Evolutionary conservation across 1,140 invertebrate species (phyloP), one percentile per base, ranked within the genome.

Genomic region (Drosophila sechellia): DNA sequence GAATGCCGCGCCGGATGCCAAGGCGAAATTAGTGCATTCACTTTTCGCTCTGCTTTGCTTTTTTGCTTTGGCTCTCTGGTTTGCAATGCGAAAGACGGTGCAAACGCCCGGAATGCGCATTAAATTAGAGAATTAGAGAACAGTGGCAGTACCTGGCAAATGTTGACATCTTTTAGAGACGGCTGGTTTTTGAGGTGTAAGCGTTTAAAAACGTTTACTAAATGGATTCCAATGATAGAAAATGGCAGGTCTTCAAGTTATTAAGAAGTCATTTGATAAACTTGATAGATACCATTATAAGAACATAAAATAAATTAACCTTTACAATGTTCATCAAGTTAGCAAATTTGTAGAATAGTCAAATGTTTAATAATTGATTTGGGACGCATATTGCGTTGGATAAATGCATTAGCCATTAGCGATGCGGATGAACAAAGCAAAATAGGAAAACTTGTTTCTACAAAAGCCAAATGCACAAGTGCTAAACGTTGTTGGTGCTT

Each of bases 21-120:
- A 90, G 86, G 86, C 81, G 76, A 90, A 90, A 90, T 90, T 90
- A 90, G 86, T 90, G 86, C 86, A 90, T 90, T 90, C 86, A 90
- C 86, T 90, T 90, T 86, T 90, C 75, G 81, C 74, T 81, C 72
- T 58, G 78, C 81, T 71, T 68, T 68, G 46, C 55, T 46, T 59
- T 69, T 79, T 60, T 65, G 63, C 64, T 68, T 65, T 60, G 55
- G 34, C 55, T 77, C 22, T 50, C 20, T 42, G 65, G 35, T 75
- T 64, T 54, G 74, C 45, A 80, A 81, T 74, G 60, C 81, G 69
- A 85, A 86, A 52, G 46, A 31, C 59, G 46, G 53, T 42, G 39
- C 40, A 20, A 53, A 78, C 48, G 48, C 39, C 22, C 42, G 37
- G 59, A 85, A 45, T 50, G 17, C 13, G 31, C 45, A 71, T 57